phyloP scores from a whole-genome alignment of 2,888 invertebrate genomes.

The Eilema caniola region DNA sequence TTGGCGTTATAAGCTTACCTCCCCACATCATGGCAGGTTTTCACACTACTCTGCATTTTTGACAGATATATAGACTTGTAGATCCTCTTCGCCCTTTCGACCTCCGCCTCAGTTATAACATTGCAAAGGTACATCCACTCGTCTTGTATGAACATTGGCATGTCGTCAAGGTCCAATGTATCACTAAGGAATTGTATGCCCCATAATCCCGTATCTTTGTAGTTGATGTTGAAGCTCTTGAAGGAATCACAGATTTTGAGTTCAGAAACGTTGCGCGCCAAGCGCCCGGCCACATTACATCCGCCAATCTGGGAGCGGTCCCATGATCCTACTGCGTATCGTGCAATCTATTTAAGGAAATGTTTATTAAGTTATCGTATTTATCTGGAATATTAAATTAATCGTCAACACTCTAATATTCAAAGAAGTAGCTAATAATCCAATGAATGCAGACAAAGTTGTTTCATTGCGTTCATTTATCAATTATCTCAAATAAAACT shows the following conservation, averaged over 20 bases:
- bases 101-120: constrained; percentile 93
- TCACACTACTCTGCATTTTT: constrained; percentile 95
- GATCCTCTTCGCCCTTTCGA: constrained; percentile 95
- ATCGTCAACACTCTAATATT: no score
- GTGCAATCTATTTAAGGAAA: constrained; percentile 82
- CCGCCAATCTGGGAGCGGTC: constrained; percentile 96
- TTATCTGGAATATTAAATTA: no score
- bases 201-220: constrained; percentile 99
- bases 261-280: constrained; percentile 91
- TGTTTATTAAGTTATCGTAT: not conserved
- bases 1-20: constrained; percentile 82
- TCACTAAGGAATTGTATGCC: constrained; percentile 94
- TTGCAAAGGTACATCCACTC: constrained; percentile 96
- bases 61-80: constrained; percentile 96
- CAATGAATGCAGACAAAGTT: no score
- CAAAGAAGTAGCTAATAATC: no score
- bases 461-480: no score
- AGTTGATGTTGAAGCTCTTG: constrained; percentile 98
- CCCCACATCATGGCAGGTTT: constrained; percentile 98
- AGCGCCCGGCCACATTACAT: constrained; percentile 91
- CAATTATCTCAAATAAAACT: no score
- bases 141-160: constrained; percentile 90
- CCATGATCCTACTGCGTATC: constrained; percentile 96
- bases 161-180: constrained; percentile 89
- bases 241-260: constrained; percentile 93